These are phyloP conservation scores for Notarius quadriscutis DNA, from an alignment of 2,113 vertebrate genomes.

Conservation along the genomic window DNA sequence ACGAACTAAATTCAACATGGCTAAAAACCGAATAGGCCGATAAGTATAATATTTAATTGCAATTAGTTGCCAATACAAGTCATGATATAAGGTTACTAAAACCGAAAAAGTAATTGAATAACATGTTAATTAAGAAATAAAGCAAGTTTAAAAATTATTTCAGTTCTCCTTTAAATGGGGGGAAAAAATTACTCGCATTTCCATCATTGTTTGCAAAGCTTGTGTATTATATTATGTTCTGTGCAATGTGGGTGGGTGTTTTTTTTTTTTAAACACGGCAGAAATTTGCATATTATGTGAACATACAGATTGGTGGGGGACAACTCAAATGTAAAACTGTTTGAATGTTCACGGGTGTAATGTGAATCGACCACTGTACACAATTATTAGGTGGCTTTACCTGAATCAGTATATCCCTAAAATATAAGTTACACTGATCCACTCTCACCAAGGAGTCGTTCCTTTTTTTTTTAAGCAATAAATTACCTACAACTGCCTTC, in stretches of 20 bases:
- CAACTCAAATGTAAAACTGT: not conserved
- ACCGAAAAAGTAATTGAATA: no score
- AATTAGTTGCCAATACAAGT: no score
- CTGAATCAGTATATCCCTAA: not conserved
- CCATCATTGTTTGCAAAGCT: not conserved
- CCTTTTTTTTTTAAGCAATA: no score
- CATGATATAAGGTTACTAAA: no score
- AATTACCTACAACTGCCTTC: not conserved
- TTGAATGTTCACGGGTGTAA: not conserved
- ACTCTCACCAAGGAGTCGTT: no score
- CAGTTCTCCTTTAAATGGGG: no score
- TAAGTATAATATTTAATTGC: no score
- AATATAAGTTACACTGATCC: not conserved
- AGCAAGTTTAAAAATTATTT: no score
- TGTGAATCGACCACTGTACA: not conserved
- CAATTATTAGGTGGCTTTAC: not conserved
- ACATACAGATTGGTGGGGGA: not conserved
- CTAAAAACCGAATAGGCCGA: no score
- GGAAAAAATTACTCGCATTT: not conserved
- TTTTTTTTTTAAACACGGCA: not conserved
- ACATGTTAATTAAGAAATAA: not conserved
- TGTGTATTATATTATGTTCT: not conserved
- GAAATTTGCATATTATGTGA: not conserved
- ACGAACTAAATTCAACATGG: no score
- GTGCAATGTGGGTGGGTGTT: not conserved